Evolutionary conservation across 2,113 vertebrate species (phyloP).

Genomic region (crab-eating macaque (Macaca fascicularis)): T2T-MFA8v1.1 NC_088387.1:120783001-120783500

Average conservation of each 20-base stretch:
- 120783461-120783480: background rate
- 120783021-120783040: background rate
- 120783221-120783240: background rate
- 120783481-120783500: background rate
- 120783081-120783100: background rate
- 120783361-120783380: background rate
- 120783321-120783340: background rate
- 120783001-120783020: background rate
- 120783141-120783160: background rate
- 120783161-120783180: background rate
- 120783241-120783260: background rate
- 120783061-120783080: background rate
- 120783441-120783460: background rate
- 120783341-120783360: background rate
- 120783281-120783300: background rate
- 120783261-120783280: background rate
- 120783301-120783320: background rate
- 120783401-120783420: background rate
- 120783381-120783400: background rate
- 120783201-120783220: background rate
- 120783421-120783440: background rate
- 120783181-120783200: background rate
- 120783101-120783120: fast-evolving
- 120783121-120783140: background rate
- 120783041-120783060: background rate